Evolutionary conservation across 2,113 vertebrate species (phyloP).

Genomic region (Microcebus ravelobensis): DNA sequence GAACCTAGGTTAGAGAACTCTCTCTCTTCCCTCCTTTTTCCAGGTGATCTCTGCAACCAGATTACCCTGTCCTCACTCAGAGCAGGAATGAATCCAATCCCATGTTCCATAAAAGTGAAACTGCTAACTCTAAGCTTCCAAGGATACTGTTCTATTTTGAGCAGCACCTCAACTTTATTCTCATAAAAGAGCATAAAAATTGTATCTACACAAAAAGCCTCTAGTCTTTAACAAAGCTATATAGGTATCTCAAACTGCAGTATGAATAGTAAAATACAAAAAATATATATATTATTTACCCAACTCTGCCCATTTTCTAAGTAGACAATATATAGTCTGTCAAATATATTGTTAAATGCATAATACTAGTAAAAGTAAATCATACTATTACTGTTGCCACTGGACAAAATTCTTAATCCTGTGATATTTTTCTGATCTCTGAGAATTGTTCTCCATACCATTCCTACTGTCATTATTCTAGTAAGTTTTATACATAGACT

Average conservation of each 20-base stretch:
- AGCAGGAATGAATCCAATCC: background rate
- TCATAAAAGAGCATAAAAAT: background rate
- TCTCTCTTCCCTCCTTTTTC: background rate
- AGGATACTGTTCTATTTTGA: conserved; percentile 16
- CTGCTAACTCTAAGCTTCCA: background rate
- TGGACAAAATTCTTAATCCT: background rate
- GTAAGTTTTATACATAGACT: conserved; percentile 1
- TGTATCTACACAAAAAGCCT: background rate
- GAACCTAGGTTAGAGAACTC: background rate
- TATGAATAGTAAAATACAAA: background rate
- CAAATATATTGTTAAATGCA: background rate
- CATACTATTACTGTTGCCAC: background rate
- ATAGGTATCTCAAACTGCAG: background rate
- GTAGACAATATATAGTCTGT: background rate
- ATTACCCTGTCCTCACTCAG: background rate
- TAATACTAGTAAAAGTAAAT: background rate
- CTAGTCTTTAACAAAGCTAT: background rate
- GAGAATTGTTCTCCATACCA: background rate
- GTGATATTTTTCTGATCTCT: conserved; percentile 18
- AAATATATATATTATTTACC: background rate
- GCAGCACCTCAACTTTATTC: background rate
- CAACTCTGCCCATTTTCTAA: conserved; percentile 10
- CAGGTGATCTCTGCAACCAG: background rate
- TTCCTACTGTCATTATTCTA: background rate
- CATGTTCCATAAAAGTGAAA: background rate